These are phyloP conservation scores for Phrixothrix hirtus DNA, from an alignment of 2,888 invertebrate genomes.

Conservation along the genomic window DNA sequence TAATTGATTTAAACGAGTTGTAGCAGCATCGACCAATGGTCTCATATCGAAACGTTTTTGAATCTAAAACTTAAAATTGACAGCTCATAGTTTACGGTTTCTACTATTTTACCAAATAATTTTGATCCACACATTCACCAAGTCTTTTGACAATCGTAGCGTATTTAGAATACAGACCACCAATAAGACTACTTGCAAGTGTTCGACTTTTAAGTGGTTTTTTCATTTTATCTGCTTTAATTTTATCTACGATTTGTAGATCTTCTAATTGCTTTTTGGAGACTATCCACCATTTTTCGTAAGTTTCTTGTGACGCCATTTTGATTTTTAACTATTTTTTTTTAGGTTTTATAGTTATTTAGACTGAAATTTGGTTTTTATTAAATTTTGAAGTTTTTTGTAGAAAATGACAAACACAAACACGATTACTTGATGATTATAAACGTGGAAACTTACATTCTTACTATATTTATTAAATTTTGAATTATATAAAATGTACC, in stretches of 20 bases:
- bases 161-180: conserved; percentile 60
- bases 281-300: conserved; percentile 59
- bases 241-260: conserved; percentile 51
- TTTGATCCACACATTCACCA: conserved; percentile 65
- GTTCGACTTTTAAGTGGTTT: conserved; percentile 56
- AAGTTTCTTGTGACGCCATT: conserved; percentile 58
- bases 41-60: conserved; percentile 64
- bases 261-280: conserved; percentile 54
- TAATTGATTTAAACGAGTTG: conserved; percentile 62
- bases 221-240: conserved; percentile 39
- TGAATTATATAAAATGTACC: no score
- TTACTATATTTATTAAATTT: no score
- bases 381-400: no score
- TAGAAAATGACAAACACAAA: no score
- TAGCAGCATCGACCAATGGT: conserved; percentile 63
- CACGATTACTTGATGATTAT: no score
- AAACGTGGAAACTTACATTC: no score
- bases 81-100: background rate
- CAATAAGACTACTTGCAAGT: conserved; percentile 58
- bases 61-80: conserved; percentile 47
- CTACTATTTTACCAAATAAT: conserved; percentile 55
- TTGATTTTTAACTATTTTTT: no score
- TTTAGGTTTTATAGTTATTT: no score
- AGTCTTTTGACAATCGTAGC: conserved; percentile 61
- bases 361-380: no score